Evolutionary conservation across 2,113 vertebrate genomes (phyloP), one percentile per base, ranked within the genome.

Genomic region (Siphamia tubifer): DNA sequence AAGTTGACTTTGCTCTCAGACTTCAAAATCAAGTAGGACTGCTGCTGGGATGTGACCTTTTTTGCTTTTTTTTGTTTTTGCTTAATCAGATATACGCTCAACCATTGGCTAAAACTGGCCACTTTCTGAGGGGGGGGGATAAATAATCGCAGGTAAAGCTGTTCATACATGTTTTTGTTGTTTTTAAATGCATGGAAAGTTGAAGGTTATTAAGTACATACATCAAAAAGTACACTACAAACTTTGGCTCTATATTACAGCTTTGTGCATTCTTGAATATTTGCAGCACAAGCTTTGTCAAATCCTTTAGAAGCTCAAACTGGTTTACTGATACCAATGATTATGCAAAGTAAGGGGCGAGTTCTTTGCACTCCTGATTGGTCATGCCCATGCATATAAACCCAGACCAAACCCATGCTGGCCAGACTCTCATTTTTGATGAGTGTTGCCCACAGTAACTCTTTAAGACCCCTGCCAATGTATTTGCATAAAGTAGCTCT

Each of bases 401-500:
- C 49, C 56, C 49, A 44, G 32, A 73, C 48, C 35, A 16, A 47
- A 23, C 64, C 49, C 35, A 56, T 43, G 40, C 43, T 56, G 65
- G 53, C 24, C 38, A 30, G n/a, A 31, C 44, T 62, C 54, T 8
- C 73, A 62, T 55, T 79, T 42, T 54, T 71, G 48, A 83, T 74
- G 68, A 25, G 42, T 47, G 23, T 58, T 56, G 67, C 68, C 71
- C 38, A 23, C 58, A 58, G 75, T 57, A 64, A 72, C 65, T 52
- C 65, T 74, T 68, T 34, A 52, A 82, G 31, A 67, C 36, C 52
- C 17, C 43, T 35, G 56, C 65, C 68, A 75, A 82, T 88, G 74
- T 66, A 77, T 81, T 83, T 73, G 68, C 82, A 82, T 78, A 76
- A 81, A 73, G 56, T 53, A 74, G 43, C 77, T 36, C 25, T 55